phyloP scores from a whole-genome alignment of 2,888 invertebrate species.

The Himalopsyche tibetana region DNA sequence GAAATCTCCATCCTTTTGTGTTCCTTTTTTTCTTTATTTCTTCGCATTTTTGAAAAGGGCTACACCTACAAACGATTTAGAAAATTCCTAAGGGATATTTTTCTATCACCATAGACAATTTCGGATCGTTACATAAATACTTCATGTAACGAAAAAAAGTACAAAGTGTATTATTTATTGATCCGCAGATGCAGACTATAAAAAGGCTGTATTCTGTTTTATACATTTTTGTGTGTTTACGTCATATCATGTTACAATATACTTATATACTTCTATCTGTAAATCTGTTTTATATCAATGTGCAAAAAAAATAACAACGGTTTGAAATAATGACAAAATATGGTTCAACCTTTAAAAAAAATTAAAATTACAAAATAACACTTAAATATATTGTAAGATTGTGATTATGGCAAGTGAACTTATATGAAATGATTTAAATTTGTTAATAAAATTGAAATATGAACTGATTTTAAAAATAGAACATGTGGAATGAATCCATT shows the following conservation, averaged over 20 bases:
- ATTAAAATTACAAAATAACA: no score
- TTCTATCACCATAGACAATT: slow-evolving; percentile 34
- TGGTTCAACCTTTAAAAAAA: no score
- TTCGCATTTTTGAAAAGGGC: slow-evolving; percentile 1
- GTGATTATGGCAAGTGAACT: no score
- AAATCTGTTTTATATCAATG: no score
- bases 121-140: not conserved
- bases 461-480: no score
- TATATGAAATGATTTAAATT: no score
- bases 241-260: not conserved
- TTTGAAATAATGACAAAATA: no score
- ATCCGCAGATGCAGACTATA: not conserved
- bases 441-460: no score
- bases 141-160: slow-evolving; percentile 9
- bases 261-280: not conserved
- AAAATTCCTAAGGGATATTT: slow-evolving; percentile 17
- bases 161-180: slow-evolving; percentile 5
- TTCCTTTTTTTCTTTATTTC: not conserved
- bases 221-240: not conserved
- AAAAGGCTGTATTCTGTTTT: not conserved
- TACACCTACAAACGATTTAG: slow-evolving; percentile 1
- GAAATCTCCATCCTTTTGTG: slow-evolving; percentile 9
- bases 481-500: no score
- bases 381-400: no score
- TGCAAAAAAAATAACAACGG: no score